Evolutionary conservation across 2,888 invertebrate species (phyloP).

Genomic region (Ametastegia equiseti): DNA sequence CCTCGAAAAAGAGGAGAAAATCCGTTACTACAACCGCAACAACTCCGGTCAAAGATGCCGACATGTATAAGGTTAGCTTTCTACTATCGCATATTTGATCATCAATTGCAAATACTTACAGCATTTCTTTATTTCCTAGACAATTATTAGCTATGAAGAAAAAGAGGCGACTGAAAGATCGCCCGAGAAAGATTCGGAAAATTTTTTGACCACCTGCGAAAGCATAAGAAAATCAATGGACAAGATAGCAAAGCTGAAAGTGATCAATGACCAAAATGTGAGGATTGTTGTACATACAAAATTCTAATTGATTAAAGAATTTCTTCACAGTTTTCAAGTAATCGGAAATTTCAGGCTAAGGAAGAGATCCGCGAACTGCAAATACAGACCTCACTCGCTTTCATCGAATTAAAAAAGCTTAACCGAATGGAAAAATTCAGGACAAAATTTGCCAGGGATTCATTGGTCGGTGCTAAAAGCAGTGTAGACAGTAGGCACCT

Average conservation of each 20-base stretch:
- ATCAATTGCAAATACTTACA: neutral
- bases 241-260: constrained; percentile 84
- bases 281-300: constrained; percentile 55
- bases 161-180: constrained; percentile 83
- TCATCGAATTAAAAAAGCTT: constrained; percentile 91
- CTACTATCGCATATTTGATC: neutral
- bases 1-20: constrained; percentile 67
- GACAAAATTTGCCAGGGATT: constrained; percentile 89
- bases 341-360: constrained; percentile 76
- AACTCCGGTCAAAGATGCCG: constrained; percentile 64
- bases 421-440: constrained; percentile 94
- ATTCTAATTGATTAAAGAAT: constrained; percentile 32
- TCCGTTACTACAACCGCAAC: constrained; percentile 56
- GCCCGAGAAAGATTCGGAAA: constrained; percentile 82
- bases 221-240: constrained; percentile 83
- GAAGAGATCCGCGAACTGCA: constrained; percentile 83
- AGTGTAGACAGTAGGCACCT: constrained; percentile 94
- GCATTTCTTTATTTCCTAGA: constrained; percentile 75
- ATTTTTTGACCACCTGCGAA: constrained; percentile 84
- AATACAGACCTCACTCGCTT: constrained; percentile 85
- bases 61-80: constrained; percentile 67
- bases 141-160: constrained; percentile 85
- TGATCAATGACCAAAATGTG: constrained; percentile 79
- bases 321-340: constrained; percentile 33
- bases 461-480: constrained; percentile 89